Evolutionary conservation across 2,113 vertebrate species (phyloP).

Genomic region (Clarias batrachus): DNA sequence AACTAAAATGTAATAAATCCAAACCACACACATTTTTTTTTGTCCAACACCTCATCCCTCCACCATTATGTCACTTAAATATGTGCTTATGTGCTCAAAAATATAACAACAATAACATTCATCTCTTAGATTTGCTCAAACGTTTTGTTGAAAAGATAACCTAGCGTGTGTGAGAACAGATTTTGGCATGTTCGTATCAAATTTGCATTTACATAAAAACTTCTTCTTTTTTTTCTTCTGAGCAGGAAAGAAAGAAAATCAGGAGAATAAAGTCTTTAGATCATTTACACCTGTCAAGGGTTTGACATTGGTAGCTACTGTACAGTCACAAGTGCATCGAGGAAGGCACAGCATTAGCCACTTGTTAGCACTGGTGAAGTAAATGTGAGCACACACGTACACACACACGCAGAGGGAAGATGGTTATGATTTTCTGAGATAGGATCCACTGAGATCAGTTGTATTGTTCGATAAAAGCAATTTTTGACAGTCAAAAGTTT

Average conservation of each 20-base stretch:
- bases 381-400: neutral
- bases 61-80: slow-evolving; percentile 1
- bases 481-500: slow-evolving; percentile 5
- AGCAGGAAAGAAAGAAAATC: slow-evolving; percentile 19
- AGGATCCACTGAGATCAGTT: neutral
- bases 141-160: neutral
- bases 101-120: slow-evolving; percentile 12
- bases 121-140: neutral
- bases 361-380: slow-evolving; percentile 37
- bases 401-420: neutral
- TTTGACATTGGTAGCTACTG: slow-evolving; percentile 40
- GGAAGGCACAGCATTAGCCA: slow-evolving; percentile 55
- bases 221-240: slow-evolving; percentile 8
- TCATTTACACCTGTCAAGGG: slow-evolving; percentile 37
- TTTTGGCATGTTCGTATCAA: slow-evolving; percentile 49
- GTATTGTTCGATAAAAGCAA: no score
- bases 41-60: neutral
- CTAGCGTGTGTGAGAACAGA: slow-evolving; percentile 13
- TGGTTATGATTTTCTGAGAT: neutral
- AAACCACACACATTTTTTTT: slow-evolving; percentile 1
- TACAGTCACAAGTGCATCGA: slow-evolving; percentile 52
- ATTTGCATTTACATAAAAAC: slow-evolving; percentile 27
- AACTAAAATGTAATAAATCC: slow-evolving; percentile 23
- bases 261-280: slow-evolving; percentile 35
- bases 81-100: slow-evolving; percentile 23